phyloP scores from a whole-genome alignment of 2,888 invertebrate species.

The Agapostemon virescens region DNA sequence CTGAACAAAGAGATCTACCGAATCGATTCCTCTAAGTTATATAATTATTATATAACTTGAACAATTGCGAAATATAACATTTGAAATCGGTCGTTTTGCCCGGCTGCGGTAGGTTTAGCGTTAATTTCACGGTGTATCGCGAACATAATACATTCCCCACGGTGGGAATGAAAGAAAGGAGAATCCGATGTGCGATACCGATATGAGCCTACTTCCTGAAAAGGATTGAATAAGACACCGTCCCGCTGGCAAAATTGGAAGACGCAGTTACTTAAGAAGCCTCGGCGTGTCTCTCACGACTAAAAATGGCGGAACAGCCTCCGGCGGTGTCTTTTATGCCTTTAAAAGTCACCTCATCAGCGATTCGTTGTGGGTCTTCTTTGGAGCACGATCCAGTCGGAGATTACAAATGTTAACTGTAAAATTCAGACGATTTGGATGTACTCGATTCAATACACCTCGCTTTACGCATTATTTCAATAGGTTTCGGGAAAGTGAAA shows the following conservation, averaged over 20 bases:
- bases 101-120: too few species aligned
- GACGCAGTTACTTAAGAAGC: conserved; percentile 4
- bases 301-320: conserved; percentile 15
- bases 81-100: too few species aligned
- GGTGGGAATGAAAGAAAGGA: background rate
- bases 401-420: background rate
- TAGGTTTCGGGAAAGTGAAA: conserved; percentile 36
- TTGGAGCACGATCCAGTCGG: background rate
- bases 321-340: conserved; percentile 25
- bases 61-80: too few species aligned
- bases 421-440: background rate
- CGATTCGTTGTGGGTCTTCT: conserved; percentile 12
- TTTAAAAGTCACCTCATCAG: background rate
- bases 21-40: too few species aligned
- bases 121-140: background rate
- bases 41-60: too few species aligned
- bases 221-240: conserved; percentile 19
- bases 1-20: too few species aligned
- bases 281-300: conserved; percentile 3
- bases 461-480: background rate
- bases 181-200: background rate
- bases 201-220: background rate
- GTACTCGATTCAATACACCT: background rate
- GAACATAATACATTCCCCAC: background rate
- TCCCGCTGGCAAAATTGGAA: conserved; percentile 24